Base-by-base conservation (phyloP, 2,797 vertebrate species). In the Acrossocheilus fasciatus region DNA sequence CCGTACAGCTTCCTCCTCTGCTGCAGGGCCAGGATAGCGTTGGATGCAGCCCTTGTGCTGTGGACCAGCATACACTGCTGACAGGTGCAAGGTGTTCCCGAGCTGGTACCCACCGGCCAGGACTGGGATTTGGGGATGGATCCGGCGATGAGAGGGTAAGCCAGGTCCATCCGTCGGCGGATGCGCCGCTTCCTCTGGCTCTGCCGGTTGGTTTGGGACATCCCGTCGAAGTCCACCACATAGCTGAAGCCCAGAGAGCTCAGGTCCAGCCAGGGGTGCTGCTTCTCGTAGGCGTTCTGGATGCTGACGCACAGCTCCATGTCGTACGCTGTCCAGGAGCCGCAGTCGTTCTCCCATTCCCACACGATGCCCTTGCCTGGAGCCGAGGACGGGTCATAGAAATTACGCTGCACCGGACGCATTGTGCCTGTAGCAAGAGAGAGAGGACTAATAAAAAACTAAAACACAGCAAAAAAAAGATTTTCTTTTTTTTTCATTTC, bases 231-330 rank as follows among this genome's bases (percentile, higher is more conserved):
- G 94, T 98, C 97, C 85, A 99, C 96, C 94, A 99, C 95, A 95
- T 99, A 99, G 95, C 96, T 97, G 95, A 99, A 99, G 92, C 98
- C 98, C 91, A 99, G 95, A 64, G 98, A 97, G 89, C 97, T 98
- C 85, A 99, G 96, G 91, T 99, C 98, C 83, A 99, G 95, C 97
- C 98, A 99, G 5, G 98, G 98, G 91, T 99, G 98, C 94, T 98
- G 98, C 95, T 99, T 99, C 95, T 99, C 98, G 10, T 99, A 98
- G 89, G 98, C 98, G 0, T 99, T 98, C 96, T 99, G 98, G 93
- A 99, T 98, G 93, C 97, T 98, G 91, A 99, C 97, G 74, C 98
- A 97, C 93, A 99, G 97, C 93, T 99, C 98, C 97, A 98, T 99
- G 94, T 98, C 98, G 3, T 98, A 99, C 9, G 97, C 96, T 0